phyloP scores from a whole-genome alignment of 2,113 vertebrate species.

The Hydrochoerus hydrochaeris region DNA sequence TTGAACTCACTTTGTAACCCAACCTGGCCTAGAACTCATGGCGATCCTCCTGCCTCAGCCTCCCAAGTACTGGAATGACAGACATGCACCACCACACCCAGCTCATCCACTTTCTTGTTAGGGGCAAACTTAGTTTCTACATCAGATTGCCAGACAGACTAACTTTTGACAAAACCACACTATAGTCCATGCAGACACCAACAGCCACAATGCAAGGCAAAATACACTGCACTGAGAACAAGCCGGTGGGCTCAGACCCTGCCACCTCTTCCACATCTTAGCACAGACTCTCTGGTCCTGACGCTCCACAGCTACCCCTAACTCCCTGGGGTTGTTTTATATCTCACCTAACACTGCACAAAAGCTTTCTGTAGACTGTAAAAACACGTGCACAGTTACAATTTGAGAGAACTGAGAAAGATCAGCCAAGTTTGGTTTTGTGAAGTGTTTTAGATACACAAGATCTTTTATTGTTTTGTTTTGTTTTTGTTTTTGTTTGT shows the following conservation, averaged over 20 bases:
- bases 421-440: neutral
- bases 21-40: too few relatives aligned
- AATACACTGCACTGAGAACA: neutral
- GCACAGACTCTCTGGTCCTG: neutral
- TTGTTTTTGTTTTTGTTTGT: neutral
- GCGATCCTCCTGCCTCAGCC: too few relatives aligned
- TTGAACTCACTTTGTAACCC: too few relatives aligned
- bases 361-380: neutral
- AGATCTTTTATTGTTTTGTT: neutral
- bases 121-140: neutral
- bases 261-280: neutral
- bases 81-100: too few relatives aligned
- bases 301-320: too few relatives aligned
- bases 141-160: neutral
- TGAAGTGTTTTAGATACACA: neutral
- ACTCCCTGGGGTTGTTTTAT: neutral
- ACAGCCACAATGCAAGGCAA: neutral
- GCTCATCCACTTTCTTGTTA: neutral
- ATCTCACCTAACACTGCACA: neutral
- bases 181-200: neutral
- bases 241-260: accelerated
- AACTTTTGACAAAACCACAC: neutral
- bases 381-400: neutral
- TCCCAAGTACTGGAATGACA: too few relatives aligned
- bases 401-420: neutral